Conservation (phyloP, 2,797 vertebrate species). For the Scomberomorus guttatus region DNA sequence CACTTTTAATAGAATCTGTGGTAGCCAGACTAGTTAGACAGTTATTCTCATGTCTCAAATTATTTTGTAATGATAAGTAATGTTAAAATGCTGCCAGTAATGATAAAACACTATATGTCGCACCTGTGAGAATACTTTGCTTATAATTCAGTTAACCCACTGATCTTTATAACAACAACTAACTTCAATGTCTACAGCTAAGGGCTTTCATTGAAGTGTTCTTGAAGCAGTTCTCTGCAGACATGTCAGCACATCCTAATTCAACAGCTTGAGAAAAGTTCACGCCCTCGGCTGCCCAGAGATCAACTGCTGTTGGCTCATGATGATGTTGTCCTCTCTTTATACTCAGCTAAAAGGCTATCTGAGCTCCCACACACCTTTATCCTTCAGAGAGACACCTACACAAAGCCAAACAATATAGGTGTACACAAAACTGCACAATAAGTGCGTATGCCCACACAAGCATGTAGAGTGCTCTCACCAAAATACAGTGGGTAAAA, state of each 20-base stretch:
- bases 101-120: neutral
- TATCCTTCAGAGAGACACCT: constrained; percentile 37
- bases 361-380: constrained; percentile 30
- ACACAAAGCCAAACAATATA: constrained; percentile 30
- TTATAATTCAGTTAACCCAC: neutral
- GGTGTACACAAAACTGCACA: constrained; percentile 2
- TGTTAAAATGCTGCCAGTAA: neutral
- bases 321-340: neutral
- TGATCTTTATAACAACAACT: neutral
- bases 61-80: neutral
- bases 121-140: neutral
- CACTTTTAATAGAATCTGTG: no score
- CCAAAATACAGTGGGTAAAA: neutral
- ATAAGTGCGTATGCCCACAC: constrained; percentile 27
- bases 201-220: constrained; percentile 12
- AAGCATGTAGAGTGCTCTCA: neutral
- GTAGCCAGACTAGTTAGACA: no score
- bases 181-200: neutral
- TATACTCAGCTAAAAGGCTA: neutral
- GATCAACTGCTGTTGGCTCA: constrained; percentile 19
- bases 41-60: neutral
- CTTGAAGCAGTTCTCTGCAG: constrained; percentile 9
- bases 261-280: constrained; percentile 24
- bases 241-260: constrained; percentile 43
- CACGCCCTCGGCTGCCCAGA: neutral